Conservation (phyloP, 2,888 invertebrate species). For the Cryptus viduatorius region DNA sequence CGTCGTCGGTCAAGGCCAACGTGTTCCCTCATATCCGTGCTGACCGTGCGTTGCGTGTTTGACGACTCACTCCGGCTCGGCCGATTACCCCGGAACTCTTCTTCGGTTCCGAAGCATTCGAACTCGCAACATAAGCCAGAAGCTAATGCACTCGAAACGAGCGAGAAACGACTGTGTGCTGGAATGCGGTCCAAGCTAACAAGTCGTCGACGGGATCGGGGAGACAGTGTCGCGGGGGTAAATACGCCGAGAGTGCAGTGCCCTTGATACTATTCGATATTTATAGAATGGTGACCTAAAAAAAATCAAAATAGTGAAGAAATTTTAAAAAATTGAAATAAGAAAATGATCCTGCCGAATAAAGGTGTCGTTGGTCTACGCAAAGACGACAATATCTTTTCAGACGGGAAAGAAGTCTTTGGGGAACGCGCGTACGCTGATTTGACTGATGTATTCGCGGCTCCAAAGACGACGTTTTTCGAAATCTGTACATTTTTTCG, state of each 20-base stretch:
- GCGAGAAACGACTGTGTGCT: slow-evolving; percentile 34
- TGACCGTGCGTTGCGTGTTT: slow-evolving; percentile 34
- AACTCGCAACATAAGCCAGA: slow-evolving; percentile 17
- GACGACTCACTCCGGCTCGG: slow-evolving; percentile 40
- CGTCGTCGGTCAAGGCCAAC: slow-evolving; percentile 66
- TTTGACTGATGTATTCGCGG: too few species aligned
- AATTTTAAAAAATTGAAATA: too few species aligned
- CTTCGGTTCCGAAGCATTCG: slow-evolving; percentile 40
- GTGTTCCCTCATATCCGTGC: slow-evolving; percentile 33
- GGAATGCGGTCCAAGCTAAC: slow-evolving; percentile 57
- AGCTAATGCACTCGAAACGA: slow-evolving; percentile 50
- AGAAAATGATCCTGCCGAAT: too few species aligned
- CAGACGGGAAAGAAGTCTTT: too few species aligned
- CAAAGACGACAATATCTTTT: too few species aligned
- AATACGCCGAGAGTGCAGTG: background rate
- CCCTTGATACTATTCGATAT: background rate
- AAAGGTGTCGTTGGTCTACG: too few species aligned
- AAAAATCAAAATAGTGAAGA: background rate
- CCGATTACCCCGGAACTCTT: slow-evolving; percentile 67
- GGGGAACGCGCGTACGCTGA: too few species aligned
- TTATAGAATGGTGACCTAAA: background rate
- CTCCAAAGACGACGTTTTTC: too few species aligned
- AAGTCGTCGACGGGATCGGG: slow-evolving; percentile 33
- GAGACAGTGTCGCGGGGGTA: background rate
- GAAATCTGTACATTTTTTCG: too few species aligned